These are phyloP conservation scores for Chloroceryle aenea DNA, from an alignment of 2,113 vertebrate species.

Conservation along the genomic window DNA sequence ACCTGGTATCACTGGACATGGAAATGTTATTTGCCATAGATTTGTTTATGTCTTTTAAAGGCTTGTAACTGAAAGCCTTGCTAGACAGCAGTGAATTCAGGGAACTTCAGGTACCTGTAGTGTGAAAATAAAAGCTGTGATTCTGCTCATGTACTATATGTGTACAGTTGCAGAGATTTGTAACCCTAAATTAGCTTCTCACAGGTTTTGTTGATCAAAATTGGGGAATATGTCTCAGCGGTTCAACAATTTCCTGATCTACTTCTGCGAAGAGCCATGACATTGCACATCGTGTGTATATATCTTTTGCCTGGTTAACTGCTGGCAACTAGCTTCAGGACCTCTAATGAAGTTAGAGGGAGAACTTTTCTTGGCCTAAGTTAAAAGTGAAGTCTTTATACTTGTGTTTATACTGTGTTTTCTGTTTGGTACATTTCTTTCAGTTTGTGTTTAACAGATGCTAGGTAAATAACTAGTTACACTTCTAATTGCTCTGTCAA, in stretches of 20 bases:
- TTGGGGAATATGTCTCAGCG: not conserved
- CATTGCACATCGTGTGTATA: not conserved
- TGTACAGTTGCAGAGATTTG: not conserved
- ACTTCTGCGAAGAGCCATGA: not conserved
- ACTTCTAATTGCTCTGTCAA: not conserved
- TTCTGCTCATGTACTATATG: not conserved
- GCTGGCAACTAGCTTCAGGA: not conserved
- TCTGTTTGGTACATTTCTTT: not conserved
- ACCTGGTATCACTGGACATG: not conserved
- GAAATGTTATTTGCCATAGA: not conserved
- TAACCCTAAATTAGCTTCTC: not conserved
- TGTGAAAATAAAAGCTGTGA: not conserved
- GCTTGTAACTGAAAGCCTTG: not conserved
- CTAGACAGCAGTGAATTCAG: not conserved
- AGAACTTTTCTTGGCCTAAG: not conserved
- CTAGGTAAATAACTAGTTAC: not conserved
- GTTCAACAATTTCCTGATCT: not conserved
- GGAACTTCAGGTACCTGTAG: not conserved
- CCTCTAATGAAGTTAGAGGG: not conserved
- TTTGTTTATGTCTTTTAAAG: not conserved
- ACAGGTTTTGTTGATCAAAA: not conserved
- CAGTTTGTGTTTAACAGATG: not conserved
- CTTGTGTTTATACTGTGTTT: not conserved
- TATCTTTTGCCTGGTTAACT: not conserved
- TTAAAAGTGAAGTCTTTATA: not conserved